Base-by-base conservation (phyloP, 2,113 vertebrate genomes). In the Bubo bubo region DNA sequence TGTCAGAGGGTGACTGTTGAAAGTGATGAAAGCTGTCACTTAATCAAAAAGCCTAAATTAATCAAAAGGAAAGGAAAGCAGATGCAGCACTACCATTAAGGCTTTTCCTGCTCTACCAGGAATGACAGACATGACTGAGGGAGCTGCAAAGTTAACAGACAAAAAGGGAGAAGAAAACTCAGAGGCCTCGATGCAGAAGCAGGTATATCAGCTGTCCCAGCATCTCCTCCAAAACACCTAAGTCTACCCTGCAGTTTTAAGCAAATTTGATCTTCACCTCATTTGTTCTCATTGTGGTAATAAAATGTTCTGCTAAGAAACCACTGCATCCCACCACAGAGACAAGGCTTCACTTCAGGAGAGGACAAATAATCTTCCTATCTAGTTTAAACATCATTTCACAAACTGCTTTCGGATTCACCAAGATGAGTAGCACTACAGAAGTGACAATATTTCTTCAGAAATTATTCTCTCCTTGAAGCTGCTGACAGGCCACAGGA, bases 21-120 rank as follows among this genome's bases (percentile, higher is more conserved):
- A 92, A 97, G 77, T 49, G 92, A 97, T 97, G 95, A 98, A 97
- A 97, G 95, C 95, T 98, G 97, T 98, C 98, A 96, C 77, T 98
- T 97, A 95, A 97, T 97, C 92, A 94, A 94, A 97, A 98, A 93
- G 71, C 92, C 87, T 73, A 84, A 97, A 96, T 97, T 95, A 97
- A 98, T 97, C 96, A 95, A 96, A 96, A 88, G 27, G 66, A 89
- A 86, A 67, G 45, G 49, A 92, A 95, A 41, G 30, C 73, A 92
- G 73, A 56, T 59, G 75, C 73, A 83, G 49, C 56, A 72, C 28
- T 62, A 88, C 59, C 90, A 90, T 32, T 76, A 41, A 10, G 23
- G 67, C 17, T 95, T 71, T 80, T 86, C 27, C 52, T 79, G 66
- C 85, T 74, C 55, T 34, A 47, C 53, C 26, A 64, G 62, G n/a